Percentiles rank a stretch among this genome's conserved stretches.
phyloP scores from a whole-genome alignment of 2,888 invertebrate species.

The Eupsilia transversa region DNA sequence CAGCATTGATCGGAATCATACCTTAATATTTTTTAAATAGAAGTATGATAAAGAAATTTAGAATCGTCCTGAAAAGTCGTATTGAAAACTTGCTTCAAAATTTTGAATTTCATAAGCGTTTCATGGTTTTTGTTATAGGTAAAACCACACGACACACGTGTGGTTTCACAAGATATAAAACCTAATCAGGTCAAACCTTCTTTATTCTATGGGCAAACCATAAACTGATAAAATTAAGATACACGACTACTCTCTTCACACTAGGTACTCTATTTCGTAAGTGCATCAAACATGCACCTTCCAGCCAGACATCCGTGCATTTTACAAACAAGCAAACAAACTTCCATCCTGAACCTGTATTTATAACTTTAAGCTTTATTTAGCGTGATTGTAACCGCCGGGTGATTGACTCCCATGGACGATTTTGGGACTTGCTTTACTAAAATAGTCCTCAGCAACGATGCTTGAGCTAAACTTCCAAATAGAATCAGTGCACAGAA shows the following conservation, averaged over 20 bases:
- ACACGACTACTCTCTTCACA: slow-evolving; percentile 18
- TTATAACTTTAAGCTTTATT: slow-evolving; percentile 38
- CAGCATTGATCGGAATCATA: too few species aligned
- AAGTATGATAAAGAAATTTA: too few species aligned
- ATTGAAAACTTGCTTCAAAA: not conserved
- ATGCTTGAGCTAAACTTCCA: slow-evolving; percentile 54
- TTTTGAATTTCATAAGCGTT: too few species aligned
- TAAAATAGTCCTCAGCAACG: slow-evolving; percentile 69
- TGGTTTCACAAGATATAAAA: not conserved
- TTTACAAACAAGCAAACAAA: slow-evolving; percentile 39
- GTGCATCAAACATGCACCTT: slow-evolving; percentile 27
- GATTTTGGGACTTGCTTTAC: slow-evolving; percentile 72
- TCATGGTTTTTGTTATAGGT: too few species aligned
- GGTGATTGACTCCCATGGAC: slow-evolving; percentile 77
- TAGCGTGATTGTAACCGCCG: slow-evolving; percentile 66
- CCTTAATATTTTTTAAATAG: too few species aligned
- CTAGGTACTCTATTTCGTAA: slow-evolving; percentile 20
- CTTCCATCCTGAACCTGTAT: slow-evolving; percentile 34
- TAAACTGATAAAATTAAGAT: not conserved
- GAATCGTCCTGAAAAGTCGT: not conserved
- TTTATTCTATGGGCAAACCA: not conserved
- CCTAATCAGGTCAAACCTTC: not conserved
- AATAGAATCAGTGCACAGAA: slow-evolving; percentile 21
- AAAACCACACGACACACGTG: too few species aligned
- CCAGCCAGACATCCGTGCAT: slow-evolving; percentile 43